Conservation (phyloP, 2,113 vertebrate species). For the Pycnonotus jocosus region DNA sequence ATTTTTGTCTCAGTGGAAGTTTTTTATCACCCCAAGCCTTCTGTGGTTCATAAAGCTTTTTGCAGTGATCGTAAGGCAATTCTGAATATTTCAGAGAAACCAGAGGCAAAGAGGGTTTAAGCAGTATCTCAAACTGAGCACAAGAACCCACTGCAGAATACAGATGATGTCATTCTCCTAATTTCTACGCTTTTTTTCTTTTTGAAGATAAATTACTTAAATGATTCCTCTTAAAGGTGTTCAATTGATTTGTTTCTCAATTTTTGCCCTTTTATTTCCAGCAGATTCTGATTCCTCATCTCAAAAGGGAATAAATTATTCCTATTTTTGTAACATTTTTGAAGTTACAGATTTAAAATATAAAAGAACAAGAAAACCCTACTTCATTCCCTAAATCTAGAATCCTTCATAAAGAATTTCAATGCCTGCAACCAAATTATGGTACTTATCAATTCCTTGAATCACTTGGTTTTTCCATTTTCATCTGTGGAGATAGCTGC, state of each 20-base stretch:
- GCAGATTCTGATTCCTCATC: not conserved
- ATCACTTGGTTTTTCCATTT: not conserved
- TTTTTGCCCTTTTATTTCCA: not conserved
- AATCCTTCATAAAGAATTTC: not conserved
- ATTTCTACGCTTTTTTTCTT: not conserved
- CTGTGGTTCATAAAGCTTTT: not conserved
- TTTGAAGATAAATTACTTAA: not conserved
- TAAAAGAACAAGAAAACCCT: not conserved
- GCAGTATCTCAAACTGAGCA: not conserved
- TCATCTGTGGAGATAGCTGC: not conserved
- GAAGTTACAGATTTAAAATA: not conserved
- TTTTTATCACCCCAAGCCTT: not conserved
- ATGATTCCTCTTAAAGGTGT: not conserved
- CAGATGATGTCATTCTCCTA: not conserved
- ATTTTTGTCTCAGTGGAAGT: not conserved
- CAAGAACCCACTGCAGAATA: not conserved
- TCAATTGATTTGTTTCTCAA: not conserved
- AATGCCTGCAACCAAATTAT: not conserved
- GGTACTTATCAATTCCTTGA: not conserved
- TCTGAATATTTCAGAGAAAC: not conserved
- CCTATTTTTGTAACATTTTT: not conserved
- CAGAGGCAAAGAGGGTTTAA: not conserved
- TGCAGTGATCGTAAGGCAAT: not conserved
- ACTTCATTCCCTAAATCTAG: not conserved
- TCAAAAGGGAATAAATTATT: not conserved